Percentiles rank a stretch among this genome's conserved stretches.
Evolutionary conservation across 2,113 vertebrate species (phyloP).

Genomic region (Eretmochelys imbricata): DNA sequence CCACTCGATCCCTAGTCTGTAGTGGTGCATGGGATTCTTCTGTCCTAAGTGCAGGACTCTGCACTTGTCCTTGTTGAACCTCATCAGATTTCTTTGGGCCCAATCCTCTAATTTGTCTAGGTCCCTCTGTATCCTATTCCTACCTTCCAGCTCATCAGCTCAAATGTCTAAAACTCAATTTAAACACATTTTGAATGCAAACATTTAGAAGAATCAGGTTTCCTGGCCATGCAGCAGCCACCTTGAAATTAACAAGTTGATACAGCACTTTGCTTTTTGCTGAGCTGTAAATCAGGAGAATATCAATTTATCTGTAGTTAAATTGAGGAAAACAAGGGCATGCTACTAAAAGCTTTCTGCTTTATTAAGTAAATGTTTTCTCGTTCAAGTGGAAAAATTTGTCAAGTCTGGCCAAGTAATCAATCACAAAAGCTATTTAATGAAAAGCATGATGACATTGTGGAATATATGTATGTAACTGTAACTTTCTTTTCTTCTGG

Average conservation of each 20-base stretch:
- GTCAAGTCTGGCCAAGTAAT: constrained; percentile 47
- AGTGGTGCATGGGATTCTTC: no score
- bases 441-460: background rate
- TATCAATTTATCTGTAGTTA: constrained; percentile 35
- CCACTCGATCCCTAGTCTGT: no score
- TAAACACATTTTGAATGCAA: background rate
- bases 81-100: no score
- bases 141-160: background rate
- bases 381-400: constrained; percentile 33
- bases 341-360: constrained; percentile 38
- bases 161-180: background rate
- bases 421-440: constrained; percentile 31
- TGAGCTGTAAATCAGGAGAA: constrained; percentile 48
- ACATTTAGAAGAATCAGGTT: background rate
- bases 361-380: constrained; percentile 43
- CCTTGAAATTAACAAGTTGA: constrained; percentile 50
- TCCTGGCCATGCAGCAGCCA: constrained; percentile 43
- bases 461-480: background rate
- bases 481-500: background rate
- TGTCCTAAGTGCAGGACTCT: no score
- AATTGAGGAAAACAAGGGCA: constrained; percentile 61
- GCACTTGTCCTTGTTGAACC: no score
- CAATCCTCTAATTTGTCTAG: no score
- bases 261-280: constrained; percentile 2
- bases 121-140: no score